These are phyloP conservation scores for Procambarus virginalis DNA, from an alignment of 1,140 invertebrate species.

Conservation along the genomic window DNA sequence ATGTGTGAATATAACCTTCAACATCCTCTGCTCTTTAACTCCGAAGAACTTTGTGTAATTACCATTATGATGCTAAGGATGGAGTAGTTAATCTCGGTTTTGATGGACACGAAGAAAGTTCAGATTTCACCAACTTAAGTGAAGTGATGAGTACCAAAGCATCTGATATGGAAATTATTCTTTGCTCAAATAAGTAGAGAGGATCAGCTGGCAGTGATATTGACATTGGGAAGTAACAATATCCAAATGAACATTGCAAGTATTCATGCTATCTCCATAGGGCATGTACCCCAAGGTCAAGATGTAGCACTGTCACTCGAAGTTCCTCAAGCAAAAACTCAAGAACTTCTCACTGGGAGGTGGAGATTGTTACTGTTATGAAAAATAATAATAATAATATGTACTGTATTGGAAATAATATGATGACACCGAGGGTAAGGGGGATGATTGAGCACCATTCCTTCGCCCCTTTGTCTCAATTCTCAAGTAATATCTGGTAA, in stretches of 20 bases:
- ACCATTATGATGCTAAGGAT: conserved; percentile 39
- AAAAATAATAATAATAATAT: background rate
- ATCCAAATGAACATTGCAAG: conserved; percentile 41
- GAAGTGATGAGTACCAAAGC: conserved; percentile 11
- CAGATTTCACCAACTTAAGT: conserved; percentile 55
- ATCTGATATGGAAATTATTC: conserved; percentile 6
- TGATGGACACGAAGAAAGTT: conserved; percentile 69
- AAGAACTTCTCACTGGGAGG: conserved; percentile 11
- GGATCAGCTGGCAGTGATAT: conserved; percentile 46
- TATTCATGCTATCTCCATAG: conserved; percentile 64
- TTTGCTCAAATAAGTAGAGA: conserved; percentile 9
- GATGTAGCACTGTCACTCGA: conserved; percentile 51
- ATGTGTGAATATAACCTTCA: conserved; percentile 23
- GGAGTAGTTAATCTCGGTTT: conserved; percentile 68
- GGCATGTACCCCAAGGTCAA: conserved; percentile 52
- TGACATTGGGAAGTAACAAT: conserved; percentile 54
- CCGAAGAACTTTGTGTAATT: conserved; percentile 5
- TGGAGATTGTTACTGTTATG: background rate
- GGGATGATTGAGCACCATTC: too few relatives aligned
- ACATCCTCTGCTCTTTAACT: background rate
- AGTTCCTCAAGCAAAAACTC: conserved; percentile 18
- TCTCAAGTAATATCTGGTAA: too few relatives aligned
- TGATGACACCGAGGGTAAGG: too few relatives aligned
- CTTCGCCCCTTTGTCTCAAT: too few relatives aligned
- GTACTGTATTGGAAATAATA: too few relatives aligned